Conservation (phyloP, 1,140 invertebrate genomes). For the Drosophila bifasciata region DNA sequence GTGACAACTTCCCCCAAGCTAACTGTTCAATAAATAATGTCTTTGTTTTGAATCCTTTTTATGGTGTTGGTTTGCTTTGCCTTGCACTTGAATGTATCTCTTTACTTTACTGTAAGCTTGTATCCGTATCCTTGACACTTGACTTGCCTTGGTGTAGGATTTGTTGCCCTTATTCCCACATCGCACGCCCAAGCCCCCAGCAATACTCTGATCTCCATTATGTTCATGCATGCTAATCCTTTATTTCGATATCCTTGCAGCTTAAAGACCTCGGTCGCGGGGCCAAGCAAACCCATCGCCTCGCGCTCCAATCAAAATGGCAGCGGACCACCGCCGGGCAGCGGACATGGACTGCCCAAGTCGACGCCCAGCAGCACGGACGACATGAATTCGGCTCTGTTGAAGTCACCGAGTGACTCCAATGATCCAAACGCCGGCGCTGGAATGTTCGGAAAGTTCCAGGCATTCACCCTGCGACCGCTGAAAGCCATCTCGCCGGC, state of each 20-base stretch:
- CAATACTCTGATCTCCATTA: too few relatives aligned
- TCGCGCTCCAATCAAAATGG: conserved; percentile 61
- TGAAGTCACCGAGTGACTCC: conserved; percentile 85
- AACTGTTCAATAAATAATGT: conserved; percentile 20
- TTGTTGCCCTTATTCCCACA: conserved; percentile 17
- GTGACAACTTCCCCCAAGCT: too few relatives aligned
- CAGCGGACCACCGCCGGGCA: conserved; percentile 55
- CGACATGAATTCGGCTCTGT: conserved; percentile 87
- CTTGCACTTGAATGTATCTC: conserved; percentile 5
- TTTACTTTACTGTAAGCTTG: conserved; percentile 15
- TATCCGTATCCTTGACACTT: too few relatives aligned
- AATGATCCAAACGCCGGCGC: conserved; percentile 86
- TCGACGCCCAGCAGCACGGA: conserved; percentile 86
- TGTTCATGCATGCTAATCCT: conserved; percentile 20
- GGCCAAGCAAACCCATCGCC: conserved; percentile 53
- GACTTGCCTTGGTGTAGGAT: conserved; percentile 42
- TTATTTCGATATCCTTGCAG: conserved; percentile 48
- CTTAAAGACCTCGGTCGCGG: conserved; percentile 63
- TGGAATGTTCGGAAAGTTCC: conserved; percentile 91
- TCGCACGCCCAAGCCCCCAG: conserved; percentile 12
- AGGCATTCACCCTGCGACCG: conserved; percentile 91
- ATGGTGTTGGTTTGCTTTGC: conserved; percentile 12
- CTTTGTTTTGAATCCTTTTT: conserved; percentile 15
- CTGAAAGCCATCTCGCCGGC: conserved; percentile 83
- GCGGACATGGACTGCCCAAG: conserved; percentile 83